Conservation (phyloP, 2,888 invertebrate species). For the Platycheirus rosarum region DNA sequence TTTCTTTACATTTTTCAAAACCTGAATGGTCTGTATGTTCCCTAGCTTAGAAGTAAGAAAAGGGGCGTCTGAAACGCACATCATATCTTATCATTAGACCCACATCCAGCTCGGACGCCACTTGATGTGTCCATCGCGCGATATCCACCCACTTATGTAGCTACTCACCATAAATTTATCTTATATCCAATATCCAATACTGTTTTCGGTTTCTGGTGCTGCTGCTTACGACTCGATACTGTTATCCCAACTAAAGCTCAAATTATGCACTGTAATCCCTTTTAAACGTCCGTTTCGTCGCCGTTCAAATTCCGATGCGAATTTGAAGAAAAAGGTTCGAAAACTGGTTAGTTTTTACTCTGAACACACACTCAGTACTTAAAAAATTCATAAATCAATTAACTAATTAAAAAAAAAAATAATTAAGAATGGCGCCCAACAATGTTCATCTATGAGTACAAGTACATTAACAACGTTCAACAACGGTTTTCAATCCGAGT, state of each 20-base stretch:
- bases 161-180: constrained; percentile 72
- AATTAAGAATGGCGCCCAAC: constrained; percentile 28
- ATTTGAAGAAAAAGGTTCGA: constrained; percentile 7
- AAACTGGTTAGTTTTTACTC: constrained; percentile 27
- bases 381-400: constrained; percentile 29
- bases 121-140: constrained; percentile 43
- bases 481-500: constrained; percentile 37
- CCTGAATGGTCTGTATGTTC: no score
- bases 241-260: constrained; percentile 36
- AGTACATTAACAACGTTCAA: constrained; percentile 42
- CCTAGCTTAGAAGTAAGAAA: no score
- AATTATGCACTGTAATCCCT: constrained; percentile 66
- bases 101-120: constrained; percentile 30
- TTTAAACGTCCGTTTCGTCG: neutral
- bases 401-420: neutral
- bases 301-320: constrained; percentile 20
- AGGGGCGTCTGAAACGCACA: constrained; percentile 51
- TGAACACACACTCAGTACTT: constrained; percentile 13
- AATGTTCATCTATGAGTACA: constrained; percentile 47
- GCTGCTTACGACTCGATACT: constrained; percentile 34
- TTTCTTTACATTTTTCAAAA: constrained; percentile 21
- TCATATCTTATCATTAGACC: constrained; percentile 48
- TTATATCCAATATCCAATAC: constrained; percentile 73
- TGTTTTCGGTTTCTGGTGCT: constrained; percentile 6
- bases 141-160: constrained; percentile 61